Base-by-base conservation (phyloP, 2,888 invertebrate species). In the Agonopterix alstromeriana region DNA sequence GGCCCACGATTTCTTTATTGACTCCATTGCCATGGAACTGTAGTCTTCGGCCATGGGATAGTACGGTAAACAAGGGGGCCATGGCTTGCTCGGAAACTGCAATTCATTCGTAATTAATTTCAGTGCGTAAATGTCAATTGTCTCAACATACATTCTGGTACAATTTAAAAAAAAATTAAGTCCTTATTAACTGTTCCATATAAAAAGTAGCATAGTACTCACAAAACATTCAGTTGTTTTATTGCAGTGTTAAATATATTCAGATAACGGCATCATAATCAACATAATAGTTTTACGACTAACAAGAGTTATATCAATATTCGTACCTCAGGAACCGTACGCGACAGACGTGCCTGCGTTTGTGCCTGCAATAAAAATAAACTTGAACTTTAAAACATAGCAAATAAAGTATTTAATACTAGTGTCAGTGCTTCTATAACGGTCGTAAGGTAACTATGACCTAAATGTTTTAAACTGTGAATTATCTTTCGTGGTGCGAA, bases 141-240 rank as follows among this genome's bases (percentile, higher is more conserved):
- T 27, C 27, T 27, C 7, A 5, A 27, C 27, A 5, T 5, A 5
- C 7, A 27, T 5, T 27, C 7, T 27, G 27, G 27, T 27, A 27
- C 5, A 27, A 27, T 27, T 27, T 5, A 27, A 27, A 27, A 1
- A 27, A 5, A 27, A 3, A 3, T 17, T 17, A 27, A 27, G 27
- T 3, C 27, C 27, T 27, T 5, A 27, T 5, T 27, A 27, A 27
- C 7, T 27, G 1, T 27, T 27, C 27, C 27, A 12, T 42, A 42
- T 14, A 5, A 42, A n/a, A 17, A 10, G n/a, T 43, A 43, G 43
- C 14, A 17, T 43, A 11, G 35, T 43, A 43, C 14, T 17, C 17
- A 42, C 8, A 35, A 43, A 35, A 43, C 35, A 17, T 43, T 43
- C 35, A 35, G 43, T 11, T 43, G 43, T 43, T 38, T 45, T 45